These are phyloP conservation scores for Cyprinodon brontotheroides DNA, from an alignment of 2,113 vertebrate species.

Conservation along the genomic window DNA sequence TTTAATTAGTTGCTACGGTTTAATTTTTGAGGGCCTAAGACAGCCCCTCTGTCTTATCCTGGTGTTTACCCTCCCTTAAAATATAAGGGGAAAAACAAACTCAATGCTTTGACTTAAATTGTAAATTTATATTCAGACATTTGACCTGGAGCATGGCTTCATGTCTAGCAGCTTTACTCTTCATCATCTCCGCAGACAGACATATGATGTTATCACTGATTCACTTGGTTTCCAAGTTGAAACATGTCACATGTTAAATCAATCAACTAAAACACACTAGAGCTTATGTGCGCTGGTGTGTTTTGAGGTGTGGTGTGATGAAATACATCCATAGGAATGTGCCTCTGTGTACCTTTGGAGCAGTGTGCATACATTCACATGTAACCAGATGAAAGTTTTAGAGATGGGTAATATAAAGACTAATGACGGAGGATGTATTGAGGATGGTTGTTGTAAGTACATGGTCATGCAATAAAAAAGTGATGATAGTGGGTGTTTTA, in stretches of 20 bases:
- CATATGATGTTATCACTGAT: conserved; percentile 4
- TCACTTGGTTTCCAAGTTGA: conserved; percentile 21
- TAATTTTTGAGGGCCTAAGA: not conserved
- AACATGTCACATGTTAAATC: conserved; percentile 42
- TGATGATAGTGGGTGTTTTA: not conserved
- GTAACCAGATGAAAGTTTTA: conserved; percentile 18
- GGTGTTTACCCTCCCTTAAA: not conserved
- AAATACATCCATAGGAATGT: conserved; percentile 42
- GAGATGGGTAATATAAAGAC: conserved; percentile 22
- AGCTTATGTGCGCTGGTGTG: not conserved
- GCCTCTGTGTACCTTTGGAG: conserved; percentile 52
- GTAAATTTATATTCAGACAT: too few relatives aligned
- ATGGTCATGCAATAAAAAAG: not conserved
- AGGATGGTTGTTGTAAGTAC: not conserved
- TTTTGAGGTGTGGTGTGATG: conserved; percentile 35
- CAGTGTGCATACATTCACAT: conserved; percentile 33
- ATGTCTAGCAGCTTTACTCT: not conserved
- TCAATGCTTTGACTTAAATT: not conserved
- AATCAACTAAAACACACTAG: conserved; percentile 4
- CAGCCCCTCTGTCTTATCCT: not conserved
- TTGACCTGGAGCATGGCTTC: too few relatives aligned
- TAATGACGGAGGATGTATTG: conserved; percentile 2
- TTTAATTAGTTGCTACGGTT: not conserved
- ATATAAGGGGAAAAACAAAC: not conserved
- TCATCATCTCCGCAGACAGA: conserved; percentile 10